Evolutionary conservation across 2,113 vertebrate species (phyloP), one percentile per base, ranked within the genome.

Genomic region (Oncorhynchus nerka): DNA sequence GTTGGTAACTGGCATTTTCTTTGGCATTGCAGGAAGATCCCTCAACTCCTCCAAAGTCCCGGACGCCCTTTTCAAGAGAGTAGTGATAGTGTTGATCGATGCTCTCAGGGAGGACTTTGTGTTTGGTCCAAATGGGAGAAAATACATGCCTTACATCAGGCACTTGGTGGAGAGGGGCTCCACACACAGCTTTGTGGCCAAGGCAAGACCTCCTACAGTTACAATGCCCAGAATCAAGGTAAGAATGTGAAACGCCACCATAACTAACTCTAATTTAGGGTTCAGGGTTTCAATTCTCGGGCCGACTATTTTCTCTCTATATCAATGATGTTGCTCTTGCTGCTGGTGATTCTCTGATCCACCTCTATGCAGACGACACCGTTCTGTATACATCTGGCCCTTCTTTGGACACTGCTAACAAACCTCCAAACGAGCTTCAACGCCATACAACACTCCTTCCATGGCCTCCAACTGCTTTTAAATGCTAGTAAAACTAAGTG

Each of bases 201-300:
- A 96, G 89, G 98, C 95, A 0, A 94, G 95, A 86, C 91, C 96
- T 2, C 98, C 98, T 9, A 99, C 98, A 2, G 98, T 99, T 78
- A 99, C 98, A 70, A 99, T 99, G 97, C 98, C 97, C 78, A 94
- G 98, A 74, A 95, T 98, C 89, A 99, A 99, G 93, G 97, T 97
- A 88, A 89, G 68, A 0, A 22, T 9, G 20, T 24, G 2, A 22
- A 22, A 15, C 3, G 24, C 61, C 61, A 64, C 3, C 11, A 24
- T 26, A 64, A 26, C 22, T 26, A 64, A 9, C 39, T 39, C 34
- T 11, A 1, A 64, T 64, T 22, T 64, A 11, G 5, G 5, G 32
- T 34, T 34, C 32, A 34, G 32, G 5, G 5, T 34, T 34, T 34
- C 32, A 34, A 34, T 34, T 34, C 32, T 34, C 32, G 32, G 32